Conservation (phyloP, 2,888 invertebrate genomes). For the Lagria hirta region DNA sequence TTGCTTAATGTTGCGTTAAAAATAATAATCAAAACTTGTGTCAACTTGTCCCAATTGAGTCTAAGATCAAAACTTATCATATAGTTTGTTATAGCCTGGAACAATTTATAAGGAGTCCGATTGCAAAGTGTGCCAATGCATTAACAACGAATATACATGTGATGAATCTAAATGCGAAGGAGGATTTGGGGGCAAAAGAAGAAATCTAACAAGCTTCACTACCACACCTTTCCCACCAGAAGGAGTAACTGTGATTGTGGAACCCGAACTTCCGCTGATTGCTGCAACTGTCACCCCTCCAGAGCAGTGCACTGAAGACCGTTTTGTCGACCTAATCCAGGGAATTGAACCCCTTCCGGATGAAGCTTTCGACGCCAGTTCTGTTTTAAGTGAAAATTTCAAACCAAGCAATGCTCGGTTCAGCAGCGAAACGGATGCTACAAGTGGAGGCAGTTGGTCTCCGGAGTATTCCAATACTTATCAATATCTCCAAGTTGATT, state of each 20-base stretch:
- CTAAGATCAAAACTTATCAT: too few species aligned
- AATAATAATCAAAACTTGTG: too few species aligned
- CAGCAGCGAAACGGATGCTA: constrained; percentile 30
- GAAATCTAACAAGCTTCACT: background rate
- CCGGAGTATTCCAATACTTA: constrained; percentile 61
- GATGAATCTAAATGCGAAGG: constrained; percentile 57
- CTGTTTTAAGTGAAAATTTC: constrained; percentile 55
- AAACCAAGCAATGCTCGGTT: constrained; percentile 60
- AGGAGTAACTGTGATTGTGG: too few species aligned
- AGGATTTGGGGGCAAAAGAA: background rate
- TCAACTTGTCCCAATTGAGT: too few species aligned
- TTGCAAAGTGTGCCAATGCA: constrained; percentile 77
- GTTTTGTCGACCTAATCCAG: constrained; percentile 56
- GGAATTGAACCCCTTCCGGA: constrained; percentile 57
- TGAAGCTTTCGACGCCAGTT: constrained; percentile 63
- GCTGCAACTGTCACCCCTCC: constrained; percentile 54
- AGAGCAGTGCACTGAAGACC: constrained; percentile 51
- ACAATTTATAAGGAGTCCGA: constrained; percentile 61
- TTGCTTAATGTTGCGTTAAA: too few species aligned
- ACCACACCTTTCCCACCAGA: background rate
- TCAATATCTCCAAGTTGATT: constrained; percentile 67
- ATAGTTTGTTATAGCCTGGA: too few species aligned
- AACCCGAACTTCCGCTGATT: constrained; percentile 19
- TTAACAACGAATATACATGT: constrained; percentile 74
- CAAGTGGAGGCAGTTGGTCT: constrained; percentile 68